Conservation (phyloP, 2,113 vertebrate genomes). For the Myrmophylax atrothorax region DNA sequence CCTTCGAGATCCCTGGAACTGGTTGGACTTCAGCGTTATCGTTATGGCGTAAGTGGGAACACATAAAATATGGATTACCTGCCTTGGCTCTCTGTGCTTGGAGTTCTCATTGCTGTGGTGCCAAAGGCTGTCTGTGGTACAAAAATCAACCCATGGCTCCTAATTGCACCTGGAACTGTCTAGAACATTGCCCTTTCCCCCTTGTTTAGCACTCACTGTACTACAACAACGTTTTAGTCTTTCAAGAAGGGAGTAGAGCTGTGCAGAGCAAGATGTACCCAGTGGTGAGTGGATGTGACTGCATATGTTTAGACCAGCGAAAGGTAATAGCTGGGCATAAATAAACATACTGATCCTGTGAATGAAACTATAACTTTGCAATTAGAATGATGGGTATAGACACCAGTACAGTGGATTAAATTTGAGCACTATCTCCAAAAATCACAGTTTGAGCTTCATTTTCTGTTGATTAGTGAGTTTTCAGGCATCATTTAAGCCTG, state of each 20-base stretch:
- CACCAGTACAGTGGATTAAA: not conserved
- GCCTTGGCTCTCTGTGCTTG: accelerated
- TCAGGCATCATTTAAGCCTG: not conserved
- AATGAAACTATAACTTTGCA: not conserved
- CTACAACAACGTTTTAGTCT: no score
- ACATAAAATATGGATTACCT: not conserved
- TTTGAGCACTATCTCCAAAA: not conserved
- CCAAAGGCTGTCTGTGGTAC: not conserved
- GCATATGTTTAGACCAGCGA: not conserved
- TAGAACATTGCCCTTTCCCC: not conserved
- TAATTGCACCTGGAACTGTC: not conserved
- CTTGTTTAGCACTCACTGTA: not conserved
- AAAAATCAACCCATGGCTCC: not conserved
- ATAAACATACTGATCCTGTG: not conserved
- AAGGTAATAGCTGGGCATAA: not conserved
- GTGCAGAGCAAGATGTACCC: not conserved
- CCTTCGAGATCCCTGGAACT: constrained; percentile 96
- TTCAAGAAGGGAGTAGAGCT: not conserved
- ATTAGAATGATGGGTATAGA: not conserved
- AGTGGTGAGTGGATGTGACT: accelerated
- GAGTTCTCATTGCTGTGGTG: not conserved
- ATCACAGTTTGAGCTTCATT: not conserved
- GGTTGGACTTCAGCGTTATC: constrained; percentile 94
- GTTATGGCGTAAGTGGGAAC: constrained; percentile 88
- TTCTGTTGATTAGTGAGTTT: not conserved